These are phyloP conservation scores for Chloromyia formosa DNA, from an alignment of 2,888 invertebrate species.

Conservation along the genomic window DNA sequence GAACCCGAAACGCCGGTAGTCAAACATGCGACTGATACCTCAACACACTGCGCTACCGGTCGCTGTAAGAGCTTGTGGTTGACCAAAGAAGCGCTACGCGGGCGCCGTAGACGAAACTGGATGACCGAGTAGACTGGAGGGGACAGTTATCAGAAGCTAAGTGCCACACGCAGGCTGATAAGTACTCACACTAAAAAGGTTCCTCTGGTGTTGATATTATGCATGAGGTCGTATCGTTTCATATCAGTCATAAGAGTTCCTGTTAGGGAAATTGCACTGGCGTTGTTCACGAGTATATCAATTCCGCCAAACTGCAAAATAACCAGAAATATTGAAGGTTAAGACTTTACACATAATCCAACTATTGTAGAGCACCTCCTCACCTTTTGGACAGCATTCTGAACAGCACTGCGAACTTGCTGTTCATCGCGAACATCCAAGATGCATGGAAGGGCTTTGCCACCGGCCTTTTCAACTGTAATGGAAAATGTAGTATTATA, in stretches of 20 bases:
- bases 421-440: conserved; percentile 84
- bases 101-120: no score
- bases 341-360: no score
- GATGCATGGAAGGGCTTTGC: conserved; percentile 80
- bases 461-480: conserved; percentile 74
- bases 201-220: conserved; percentile 91
- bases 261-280: conserved; percentile 90
- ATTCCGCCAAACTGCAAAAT: conserved; percentile 86
- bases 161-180: no score
- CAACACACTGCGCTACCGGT: no score
- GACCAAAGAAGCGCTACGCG: no score
- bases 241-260: conserved; percentile 86
- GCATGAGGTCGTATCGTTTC: conserved; percentile 98
- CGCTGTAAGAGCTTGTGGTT: no score
- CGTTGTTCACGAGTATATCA: conserved; percentile 95
- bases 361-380: neutral
- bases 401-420: conserved; percentile 73
- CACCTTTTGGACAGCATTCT: conserved; percentile 70
- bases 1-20: no score
- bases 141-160: no score
- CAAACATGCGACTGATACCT: no score
- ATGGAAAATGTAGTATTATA: neutral
- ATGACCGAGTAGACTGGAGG: no score
- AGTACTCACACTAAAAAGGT: conserved; percentile 89
- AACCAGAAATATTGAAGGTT: no score